These are phyloP conservation scores for Pogonocherus hispidulus DNA, from an alignment of 2,888 invertebrate species.

Conservation along the genomic window DNA sequence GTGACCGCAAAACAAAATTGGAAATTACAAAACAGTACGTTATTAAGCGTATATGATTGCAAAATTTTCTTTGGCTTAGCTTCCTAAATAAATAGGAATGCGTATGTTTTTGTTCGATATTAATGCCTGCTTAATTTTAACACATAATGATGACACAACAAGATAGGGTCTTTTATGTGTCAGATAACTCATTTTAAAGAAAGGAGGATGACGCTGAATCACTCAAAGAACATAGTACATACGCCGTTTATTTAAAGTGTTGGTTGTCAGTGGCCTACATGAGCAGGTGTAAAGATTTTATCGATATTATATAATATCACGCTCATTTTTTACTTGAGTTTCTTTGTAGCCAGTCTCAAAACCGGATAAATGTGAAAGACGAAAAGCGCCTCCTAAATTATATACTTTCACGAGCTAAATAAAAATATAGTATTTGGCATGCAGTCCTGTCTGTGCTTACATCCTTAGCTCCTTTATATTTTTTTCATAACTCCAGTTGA, in stretches of 20 bases:
- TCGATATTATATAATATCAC: background rate
- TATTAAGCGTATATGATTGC: background rate
- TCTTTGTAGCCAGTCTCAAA: background rate
- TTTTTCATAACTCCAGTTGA: conserved; percentile 12
- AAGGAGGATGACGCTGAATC: background rate
- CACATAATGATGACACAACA: background rate
- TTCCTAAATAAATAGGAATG: background rate
- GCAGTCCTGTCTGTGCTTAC: background rate
- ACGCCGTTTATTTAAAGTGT: conserved; percentile 1
- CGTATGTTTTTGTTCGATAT: background rate
- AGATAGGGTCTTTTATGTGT: background rate
- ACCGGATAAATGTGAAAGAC: background rate
- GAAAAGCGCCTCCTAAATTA: background rate
- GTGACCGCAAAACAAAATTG: no score
- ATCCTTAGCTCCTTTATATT: background rate
- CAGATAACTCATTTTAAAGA: background rate
- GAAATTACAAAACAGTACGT: no score
- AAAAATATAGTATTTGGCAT: background rate
- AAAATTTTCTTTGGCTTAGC: background rate
- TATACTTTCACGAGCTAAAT: background rate
- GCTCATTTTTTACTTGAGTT: background rate
- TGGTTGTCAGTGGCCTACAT: background rate
- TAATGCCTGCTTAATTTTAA: background rate
- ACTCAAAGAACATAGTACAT: background rate
- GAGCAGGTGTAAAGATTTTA: conserved; percentile 4